Base-by-base conservation (phyloP, 2,113 vertebrate species). In the Spea bombifrons region DNA sequence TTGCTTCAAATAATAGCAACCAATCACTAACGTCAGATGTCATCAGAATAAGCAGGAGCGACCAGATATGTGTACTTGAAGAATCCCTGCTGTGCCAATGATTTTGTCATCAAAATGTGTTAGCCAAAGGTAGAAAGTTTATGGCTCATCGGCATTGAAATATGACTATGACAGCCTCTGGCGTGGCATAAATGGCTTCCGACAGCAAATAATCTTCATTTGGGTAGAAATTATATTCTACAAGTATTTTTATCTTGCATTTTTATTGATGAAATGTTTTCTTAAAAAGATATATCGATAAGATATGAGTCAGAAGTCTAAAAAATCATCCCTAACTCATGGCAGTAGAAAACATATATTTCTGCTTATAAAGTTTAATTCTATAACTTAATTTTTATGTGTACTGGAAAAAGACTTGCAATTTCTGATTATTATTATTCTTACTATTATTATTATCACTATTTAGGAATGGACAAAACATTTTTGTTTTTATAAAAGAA, bases 21-120 rank as follows among this genome's bases (percentile, higher is more conserved):
- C 78, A 73, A 80, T 80, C 78, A 74, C 64, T 61, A 71, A 73
- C 78, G 73, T 74, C 71, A 74, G 71, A 71, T 80, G 71, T 80
- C 78, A 80, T 80, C 78, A 80, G 64, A 66, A 71, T 67, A 80
- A 80, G 45, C 77, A 80, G 64, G 61, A 71, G 63, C 78, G 44
- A 68, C 71, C 71, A 74, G 71, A 74, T 67, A 80, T 74, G 78
- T 80, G 53, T 59, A 74, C 78, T 80, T 80, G 78, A 55, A 64
- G 65, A 57, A 46, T 64, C 74, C 78, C 65, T 74, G 78, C 78
- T 80, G 78, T 80, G 78, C 71, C 63, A 50, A 68, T 80, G 78
- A 80, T 80, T 80, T 74, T 80, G 65, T 80, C 78, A 80, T 80
- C 78, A 80, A 68, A 80, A 74, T 80, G 78, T 68, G 78, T 80